These are phyloP conservation scores for Proterorhinus semilunaris DNA, from an alignment of 2,113 vertebrate species.

Conservation along the genomic window DNA sequence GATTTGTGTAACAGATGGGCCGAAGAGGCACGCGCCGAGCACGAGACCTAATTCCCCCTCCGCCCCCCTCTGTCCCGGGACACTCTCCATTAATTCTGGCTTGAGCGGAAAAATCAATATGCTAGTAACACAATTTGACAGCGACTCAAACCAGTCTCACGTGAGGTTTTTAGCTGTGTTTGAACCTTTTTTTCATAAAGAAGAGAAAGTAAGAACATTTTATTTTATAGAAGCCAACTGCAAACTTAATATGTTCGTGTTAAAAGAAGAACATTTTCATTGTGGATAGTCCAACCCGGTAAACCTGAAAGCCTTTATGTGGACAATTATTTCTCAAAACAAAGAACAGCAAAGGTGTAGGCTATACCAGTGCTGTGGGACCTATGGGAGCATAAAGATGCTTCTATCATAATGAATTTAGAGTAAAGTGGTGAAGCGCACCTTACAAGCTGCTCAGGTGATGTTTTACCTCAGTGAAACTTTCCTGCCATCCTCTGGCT, in stretches of 20 bases:
- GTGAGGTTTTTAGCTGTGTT: neutral
- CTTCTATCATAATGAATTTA: neutral
- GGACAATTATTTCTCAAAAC: too few species aligned
- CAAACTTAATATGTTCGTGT: too few species aligned
- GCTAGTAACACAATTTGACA: constrained; percentile 18
- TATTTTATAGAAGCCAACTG: too few species aligned
- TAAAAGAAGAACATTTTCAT: too few species aligned
- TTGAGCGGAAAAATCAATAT: constrained; percentile 41
- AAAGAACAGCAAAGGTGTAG: neutral
- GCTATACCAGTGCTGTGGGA: neutral
- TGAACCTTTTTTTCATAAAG: neutral
- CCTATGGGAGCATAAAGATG: neutral
- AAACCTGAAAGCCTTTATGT: too few species aligned
- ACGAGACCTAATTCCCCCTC: constrained; percentile 52
- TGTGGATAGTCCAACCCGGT: too few species aligned
- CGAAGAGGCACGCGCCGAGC: constrained; percentile 72
- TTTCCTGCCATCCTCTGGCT: constrained; percentile 71
- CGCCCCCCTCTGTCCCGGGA: neutral
- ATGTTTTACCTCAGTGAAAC: constrained; percentile 6
- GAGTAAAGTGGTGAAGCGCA: neutral
- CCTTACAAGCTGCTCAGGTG: constrained; percentile 36
- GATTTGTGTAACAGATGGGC: constrained; percentile 61
- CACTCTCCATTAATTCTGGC: constrained; percentile 6
- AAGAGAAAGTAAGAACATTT: too few species aligned
- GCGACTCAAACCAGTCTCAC: neutral